Base-by-base conservation (phyloP, 2,113 vertebrate species). In the Panthera tigris region DNA sequence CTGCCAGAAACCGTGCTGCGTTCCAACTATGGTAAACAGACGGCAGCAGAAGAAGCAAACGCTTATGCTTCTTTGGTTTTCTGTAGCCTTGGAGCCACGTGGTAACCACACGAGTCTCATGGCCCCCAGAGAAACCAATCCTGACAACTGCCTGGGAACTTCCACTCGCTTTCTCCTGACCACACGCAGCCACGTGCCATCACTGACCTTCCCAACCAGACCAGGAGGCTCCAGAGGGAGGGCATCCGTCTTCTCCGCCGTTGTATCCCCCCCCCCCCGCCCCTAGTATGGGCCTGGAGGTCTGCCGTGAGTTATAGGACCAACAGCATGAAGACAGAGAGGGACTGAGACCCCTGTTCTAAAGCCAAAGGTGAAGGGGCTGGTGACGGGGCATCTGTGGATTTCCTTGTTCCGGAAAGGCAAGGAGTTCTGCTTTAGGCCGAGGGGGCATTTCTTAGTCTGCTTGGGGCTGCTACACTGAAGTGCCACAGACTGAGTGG, bases 11-110 rank as follows among this genome's bases (percentile, higher is more conserved):
- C 63, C 5, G 3, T 1, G 12, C 21, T 31, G 19, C 2, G 13
- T 21, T 52, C 41, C 29, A 2, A 36, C 29, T 1, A 0, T 0
- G 7, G 41, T 0, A 1, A 19, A 36, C 4, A 29, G 50, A 71
- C 39, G 29, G 27, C 36, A 33, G 27, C 52, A 45, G 5, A 65
- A 63, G 19, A 10, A 14, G 10, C 5, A 4, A 21, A 81, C 1
- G 1, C 33, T 25, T 18, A 13, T 0, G 25, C 66, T 33, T 21
- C 18, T 48, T 19, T 5, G 39, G 21, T 13, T 16, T 11, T 29
- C 11, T 6, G 36, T 1, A 63, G 61, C 74, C 81, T 29, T 13
- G 18, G n/a, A 18, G 33, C 48, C 79, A 41, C 5, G 0, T 18
- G 66, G 18, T 74, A 21, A 52, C 71, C 18, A 25, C 0, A 25